Evolutionary conservation across 1,140 invertebrate species (phyloP), one percentile per base, ranked within the genome.

Genomic region (Bombus affinis): DNA sequence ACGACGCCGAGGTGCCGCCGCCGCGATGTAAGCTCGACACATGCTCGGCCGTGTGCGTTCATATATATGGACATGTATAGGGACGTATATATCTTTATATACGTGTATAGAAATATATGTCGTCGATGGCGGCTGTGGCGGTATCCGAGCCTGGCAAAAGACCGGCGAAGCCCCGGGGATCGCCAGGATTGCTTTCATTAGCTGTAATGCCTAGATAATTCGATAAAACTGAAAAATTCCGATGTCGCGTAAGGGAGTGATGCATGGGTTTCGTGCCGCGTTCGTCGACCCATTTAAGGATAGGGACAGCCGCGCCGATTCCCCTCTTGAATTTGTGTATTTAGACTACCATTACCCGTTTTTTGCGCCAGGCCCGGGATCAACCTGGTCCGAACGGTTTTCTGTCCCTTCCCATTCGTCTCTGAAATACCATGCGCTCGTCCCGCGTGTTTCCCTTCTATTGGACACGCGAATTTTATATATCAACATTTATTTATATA

Each of bases 191-290:
- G 88, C 88, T 92, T 92, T 93, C 91, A 93, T 93, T 93, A 93
- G 87, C 86, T n/a, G 85, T 90, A 92, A 92, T 93, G 92, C 89
- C 92, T 92, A 93, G 88, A 86, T 93, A 93, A 93, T 92, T 93
- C 86, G 92, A 92, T 93, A 93, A 92, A 93, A 92, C 91, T 91
- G 82, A 88, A 89, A 91, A 91, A 93, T 93, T 93, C 92, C 92
- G 90, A 93, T 93, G 92, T 93, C 92, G 90, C 92, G 92, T 93
- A 92, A 88, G 57, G 75, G 73, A 84, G 87, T 88, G 88, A 93
- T 93, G 90, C 90, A 87, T 88, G 81, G 77, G 42, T n/a, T 39
- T 44, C 70, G 71, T 35, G 28, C 13, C 70, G 83, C 86, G 80
- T 78, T 81, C 66, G 86, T 82, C 53, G 39, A 35, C 62, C 83